These are phyloP conservation scores for Cheracebus regulus DNA, from an alignment of 2,797 vertebrate species.

Conservation along the genomic window DNA sequence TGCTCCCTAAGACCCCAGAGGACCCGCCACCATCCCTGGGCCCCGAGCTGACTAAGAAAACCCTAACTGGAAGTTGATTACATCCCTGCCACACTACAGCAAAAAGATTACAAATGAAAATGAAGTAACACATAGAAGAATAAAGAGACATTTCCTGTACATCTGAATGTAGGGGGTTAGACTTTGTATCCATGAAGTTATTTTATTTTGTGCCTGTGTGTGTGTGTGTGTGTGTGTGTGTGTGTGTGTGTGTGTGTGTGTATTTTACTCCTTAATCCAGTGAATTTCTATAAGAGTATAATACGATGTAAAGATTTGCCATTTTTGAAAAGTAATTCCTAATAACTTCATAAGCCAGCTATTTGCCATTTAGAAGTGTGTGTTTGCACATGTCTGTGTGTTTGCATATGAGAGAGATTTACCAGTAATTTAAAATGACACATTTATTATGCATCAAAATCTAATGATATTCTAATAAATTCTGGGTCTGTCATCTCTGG, in stretches of 20 bases:
- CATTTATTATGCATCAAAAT: background rate
- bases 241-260: background rate
- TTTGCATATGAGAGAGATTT: background rate
- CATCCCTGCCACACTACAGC: rapidly evolving
- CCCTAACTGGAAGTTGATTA: background rate
- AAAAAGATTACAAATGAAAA: background rate
- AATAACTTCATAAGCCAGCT: background rate
- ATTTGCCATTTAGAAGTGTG: background rate
- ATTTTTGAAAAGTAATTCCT: background rate
- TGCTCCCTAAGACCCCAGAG: background rate
- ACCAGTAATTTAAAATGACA: background rate
- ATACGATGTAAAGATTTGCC: background rate
- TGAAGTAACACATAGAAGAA: background rate
- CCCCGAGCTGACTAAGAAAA: background rate
- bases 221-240: background rate
- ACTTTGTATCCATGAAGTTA: background rate
- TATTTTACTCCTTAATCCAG: background rate
- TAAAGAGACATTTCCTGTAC: background rate
- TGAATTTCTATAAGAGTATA: background rate
- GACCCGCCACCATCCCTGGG: background rate
- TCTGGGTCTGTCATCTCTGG: background rate
- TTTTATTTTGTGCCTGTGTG: background rate
- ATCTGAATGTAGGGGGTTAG: too few relatives aligned
- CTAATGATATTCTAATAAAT: background rate
- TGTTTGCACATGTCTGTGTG: background rate